phyloP scores from a whole-genome alignment of 2,113 vertebrate species.

The Microcebus jonahi region DNA sequence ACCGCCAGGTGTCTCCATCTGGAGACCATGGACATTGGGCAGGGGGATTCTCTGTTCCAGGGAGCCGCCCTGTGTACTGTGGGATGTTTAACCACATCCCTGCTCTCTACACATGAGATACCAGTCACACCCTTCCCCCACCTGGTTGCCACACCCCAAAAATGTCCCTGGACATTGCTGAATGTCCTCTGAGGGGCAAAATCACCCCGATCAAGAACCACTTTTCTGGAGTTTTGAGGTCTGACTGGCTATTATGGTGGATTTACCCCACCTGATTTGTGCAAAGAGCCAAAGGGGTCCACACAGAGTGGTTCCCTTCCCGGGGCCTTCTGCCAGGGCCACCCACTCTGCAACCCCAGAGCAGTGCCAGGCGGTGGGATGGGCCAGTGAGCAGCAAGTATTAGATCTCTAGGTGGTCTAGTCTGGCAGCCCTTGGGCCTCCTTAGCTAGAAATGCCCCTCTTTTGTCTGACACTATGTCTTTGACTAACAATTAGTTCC shows the following conservation, averaged over 20 bases:
- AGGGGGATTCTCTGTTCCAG: neutral
- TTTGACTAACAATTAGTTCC: neutral
- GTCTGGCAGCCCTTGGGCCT: neutral
- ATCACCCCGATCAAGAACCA: neutral
- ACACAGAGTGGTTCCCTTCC: rapidly evolving
- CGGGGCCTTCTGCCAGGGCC: too few relatives aligned
- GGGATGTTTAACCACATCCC: neutral
- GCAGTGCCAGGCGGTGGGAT: too few relatives aligned
- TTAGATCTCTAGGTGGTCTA: neutral
- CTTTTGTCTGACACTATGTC: neutral
- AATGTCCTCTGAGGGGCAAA: neutral
- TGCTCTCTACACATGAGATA: neutral
- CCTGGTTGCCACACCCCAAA: neutral
- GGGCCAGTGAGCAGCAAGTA: too few relatives aligned
- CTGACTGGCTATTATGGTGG: neutral
- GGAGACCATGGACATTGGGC: neutral
- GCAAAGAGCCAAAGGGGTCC: neutral
- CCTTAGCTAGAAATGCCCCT: neutral
- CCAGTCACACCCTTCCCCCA: too few relatives aligned
- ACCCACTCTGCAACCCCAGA: rapidly evolving
- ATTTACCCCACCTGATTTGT: neutral
- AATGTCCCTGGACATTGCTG: neutral
- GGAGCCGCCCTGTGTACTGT: neutral
- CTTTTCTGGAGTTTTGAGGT: neutral
- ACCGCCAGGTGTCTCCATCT: neutral